Conservation (phyloP, 2,797 vertebrate species). For the Gymnoscopelus microlampas region DNA sequence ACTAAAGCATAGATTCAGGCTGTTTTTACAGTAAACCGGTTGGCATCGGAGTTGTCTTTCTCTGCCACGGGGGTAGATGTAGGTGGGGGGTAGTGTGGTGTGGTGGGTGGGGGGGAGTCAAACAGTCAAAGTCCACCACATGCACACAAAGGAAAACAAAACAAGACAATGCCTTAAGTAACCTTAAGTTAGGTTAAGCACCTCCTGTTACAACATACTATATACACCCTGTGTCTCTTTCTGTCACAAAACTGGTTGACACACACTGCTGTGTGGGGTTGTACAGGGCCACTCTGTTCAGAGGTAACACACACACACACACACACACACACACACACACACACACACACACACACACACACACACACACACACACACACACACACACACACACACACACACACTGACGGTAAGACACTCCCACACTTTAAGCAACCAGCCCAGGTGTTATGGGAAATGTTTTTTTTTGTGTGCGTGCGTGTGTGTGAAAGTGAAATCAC, state of each 20-base stretch:
- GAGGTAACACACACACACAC: too few species aligned
- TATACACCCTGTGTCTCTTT: too few species aligned
- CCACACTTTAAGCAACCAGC: constrained; percentile 21
- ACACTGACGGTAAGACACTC: constrained; percentile 34
- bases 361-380: background rate
- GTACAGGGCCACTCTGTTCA: too few species aligned
- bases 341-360: constrained; percentile 13
- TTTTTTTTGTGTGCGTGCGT: too few species aligned
- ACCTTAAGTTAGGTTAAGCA: background rate
- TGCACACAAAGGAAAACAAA: constrained; percentile 34
- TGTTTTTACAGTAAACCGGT: constrained; percentile 69
- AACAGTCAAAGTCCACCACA: background rate
- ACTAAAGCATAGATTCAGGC: too few species aligned
- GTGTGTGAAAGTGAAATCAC: constrained; percentile 39
- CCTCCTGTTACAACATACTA: background rate
- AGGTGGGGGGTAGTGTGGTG: too few species aligned
- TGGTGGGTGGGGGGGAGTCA: too few species aligned
- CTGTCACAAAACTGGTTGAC: too few species aligned
- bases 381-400: too few species aligned
- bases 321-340: constrained; percentile 3
- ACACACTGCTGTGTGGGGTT: too few species aligned
- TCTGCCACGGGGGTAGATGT: constrained; percentile 10
- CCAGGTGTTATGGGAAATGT: constrained; percentile 58
- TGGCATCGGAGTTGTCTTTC: constrained; percentile 49
- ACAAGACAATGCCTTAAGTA: constrained; percentile 1